These are phyloP conservation scores for Ploceus nigricollis DNA, from an alignment of 2,113 vertebrate genomes.

Conservation along the genomic window DNA sequence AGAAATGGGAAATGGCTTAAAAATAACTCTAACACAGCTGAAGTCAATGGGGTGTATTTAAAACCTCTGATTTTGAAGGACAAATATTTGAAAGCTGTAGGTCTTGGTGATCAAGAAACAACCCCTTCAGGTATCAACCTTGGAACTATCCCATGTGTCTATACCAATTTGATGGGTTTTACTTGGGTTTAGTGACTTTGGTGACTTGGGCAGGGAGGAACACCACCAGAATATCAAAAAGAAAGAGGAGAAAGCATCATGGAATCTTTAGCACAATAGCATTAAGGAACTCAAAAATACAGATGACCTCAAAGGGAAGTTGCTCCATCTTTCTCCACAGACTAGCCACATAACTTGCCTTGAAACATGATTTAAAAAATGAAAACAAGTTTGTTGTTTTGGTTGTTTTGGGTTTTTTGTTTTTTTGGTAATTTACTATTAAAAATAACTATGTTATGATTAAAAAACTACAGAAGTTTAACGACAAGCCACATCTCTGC, in stretches of 20 bases:
- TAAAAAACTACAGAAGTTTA: neutral
- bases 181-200: neutral
- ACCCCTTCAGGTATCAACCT: neutral
- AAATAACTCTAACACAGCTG: neutral
- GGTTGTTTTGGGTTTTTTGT: no score
- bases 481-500: neutral
- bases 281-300: neutral
- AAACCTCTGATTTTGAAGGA: neutral
- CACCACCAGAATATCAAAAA: neutral
- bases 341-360: neutral
- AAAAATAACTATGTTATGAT: neutral
- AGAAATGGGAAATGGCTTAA: neutral
- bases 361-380: neutral
- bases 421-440: neutral
- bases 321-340: neutral
- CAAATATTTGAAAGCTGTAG: neutral
- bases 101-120: neutral
- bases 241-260: neutral
- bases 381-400: neutral
- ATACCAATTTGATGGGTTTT: neutral
- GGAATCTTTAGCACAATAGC: rapidly evolving
- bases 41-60: neutral
- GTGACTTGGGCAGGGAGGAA: neutral
- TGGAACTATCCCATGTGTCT: neutral
- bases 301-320: neutral